A percentile compares a stretch with the other conserved stretches of the same genome.
Conservation (phyloP, 2,888 invertebrate genomes). For the Drosophila flavopinicola region DNA sequence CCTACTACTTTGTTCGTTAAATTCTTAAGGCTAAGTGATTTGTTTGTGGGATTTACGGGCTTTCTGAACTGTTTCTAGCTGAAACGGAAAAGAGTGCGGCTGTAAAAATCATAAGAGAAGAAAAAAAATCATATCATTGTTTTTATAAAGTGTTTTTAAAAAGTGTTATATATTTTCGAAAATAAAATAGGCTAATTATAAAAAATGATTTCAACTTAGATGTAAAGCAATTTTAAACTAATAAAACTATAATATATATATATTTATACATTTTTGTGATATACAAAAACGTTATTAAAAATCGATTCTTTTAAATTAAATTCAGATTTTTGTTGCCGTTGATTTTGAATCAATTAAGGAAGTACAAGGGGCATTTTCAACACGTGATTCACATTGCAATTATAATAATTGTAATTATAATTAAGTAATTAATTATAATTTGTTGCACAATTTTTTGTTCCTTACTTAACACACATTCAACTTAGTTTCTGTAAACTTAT, state of each 20-base stretch:
- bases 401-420: constrained; percentile 19
- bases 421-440: constrained; percentile 29
- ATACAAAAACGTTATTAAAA: constrained; percentile 42
- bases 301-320: constrained; percentile 45
- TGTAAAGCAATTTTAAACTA: constrained; percentile 50
- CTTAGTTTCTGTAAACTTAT: constrained; percentile 50
- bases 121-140: constrained; percentile 11
- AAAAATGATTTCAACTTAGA: constrained; percentile 66
- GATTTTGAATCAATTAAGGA: constrained; percentile 81
- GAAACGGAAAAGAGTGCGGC: constrained; percentile 11
- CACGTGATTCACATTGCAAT: constrained; percentile 36
- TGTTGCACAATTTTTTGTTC: constrained; percentile 47
- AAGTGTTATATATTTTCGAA: constrained; percentile 76
- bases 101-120: constrained; percentile 6
- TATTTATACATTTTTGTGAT: constrained; percentile 28
- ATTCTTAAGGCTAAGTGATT: constrained; percentile 54
- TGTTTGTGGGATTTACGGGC: background rate
- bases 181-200: constrained; percentile 71
- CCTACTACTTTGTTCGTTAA: constrained; percentile 27
- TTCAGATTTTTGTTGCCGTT: constrained; percentile 51
- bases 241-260: constrained; percentile 33
- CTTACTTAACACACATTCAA: constrained; percentile 45
- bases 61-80: constrained; percentile 12
- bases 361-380: constrained; percentile 68
- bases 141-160: constrained; percentile 43